Evolutionary conservation across 1,140 invertebrate genomes (phyloP).

Genomic region (Scaptomyza graminum): DNA sequence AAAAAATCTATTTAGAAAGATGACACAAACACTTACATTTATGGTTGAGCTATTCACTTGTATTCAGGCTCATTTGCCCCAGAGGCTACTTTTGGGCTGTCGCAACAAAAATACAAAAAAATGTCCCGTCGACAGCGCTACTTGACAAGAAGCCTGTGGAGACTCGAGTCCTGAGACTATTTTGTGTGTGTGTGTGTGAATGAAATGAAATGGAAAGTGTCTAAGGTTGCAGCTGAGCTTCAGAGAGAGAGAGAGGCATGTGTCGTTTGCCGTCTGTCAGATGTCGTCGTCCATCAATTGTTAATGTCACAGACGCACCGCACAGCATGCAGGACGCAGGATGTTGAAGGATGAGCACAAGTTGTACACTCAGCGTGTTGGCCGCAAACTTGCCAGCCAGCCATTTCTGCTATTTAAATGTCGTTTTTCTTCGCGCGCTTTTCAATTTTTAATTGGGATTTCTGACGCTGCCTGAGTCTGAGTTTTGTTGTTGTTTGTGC

Average conservation of each 20-base stretch:
- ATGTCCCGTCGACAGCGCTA: slow-evolving; percentile 5
- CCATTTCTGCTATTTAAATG: slow-evolving; percentile 68
- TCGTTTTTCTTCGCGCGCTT: slow-evolving; percentile 70
- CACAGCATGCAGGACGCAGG: slow-evolving; percentile 42
- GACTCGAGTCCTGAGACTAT: not conserved
- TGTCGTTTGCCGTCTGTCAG: slow-evolving; percentile 50
- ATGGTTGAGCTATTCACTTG: not conserved
- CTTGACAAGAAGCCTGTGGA: slow-evolving; percentile 25
- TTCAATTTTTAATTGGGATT: slow-evolving; percentile 82
- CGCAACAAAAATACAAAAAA: not conserved
- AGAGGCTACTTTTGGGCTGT: slow-evolving; percentile 34
- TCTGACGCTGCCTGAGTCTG: slow-evolving; percentile 25
- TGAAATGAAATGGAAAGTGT: slow-evolving; percentile 42
- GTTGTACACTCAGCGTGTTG: slow-evolving; percentile 51
- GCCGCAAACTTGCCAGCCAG: slow-evolving; percentile 26
- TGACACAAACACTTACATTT: not conserved
- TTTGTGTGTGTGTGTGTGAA: slow-evolving; percentile 21
- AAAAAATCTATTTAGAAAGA: not conserved
- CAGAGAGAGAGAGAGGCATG: slow-evolving; percentile 44
- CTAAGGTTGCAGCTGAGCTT: slow-evolving; percentile 59
- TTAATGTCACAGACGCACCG: slow-evolving; percentile 73
- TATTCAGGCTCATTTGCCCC: slow-evolving; percentile 7
- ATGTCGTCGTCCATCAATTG: slow-evolving; percentile 64
- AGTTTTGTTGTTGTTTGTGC: slow-evolving; percentile 23
- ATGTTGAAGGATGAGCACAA: slow-evolving; percentile 27